phyloP scores from a whole-genome alignment of 2,888 invertebrate species.

The Epirrita christyi region DNA sequence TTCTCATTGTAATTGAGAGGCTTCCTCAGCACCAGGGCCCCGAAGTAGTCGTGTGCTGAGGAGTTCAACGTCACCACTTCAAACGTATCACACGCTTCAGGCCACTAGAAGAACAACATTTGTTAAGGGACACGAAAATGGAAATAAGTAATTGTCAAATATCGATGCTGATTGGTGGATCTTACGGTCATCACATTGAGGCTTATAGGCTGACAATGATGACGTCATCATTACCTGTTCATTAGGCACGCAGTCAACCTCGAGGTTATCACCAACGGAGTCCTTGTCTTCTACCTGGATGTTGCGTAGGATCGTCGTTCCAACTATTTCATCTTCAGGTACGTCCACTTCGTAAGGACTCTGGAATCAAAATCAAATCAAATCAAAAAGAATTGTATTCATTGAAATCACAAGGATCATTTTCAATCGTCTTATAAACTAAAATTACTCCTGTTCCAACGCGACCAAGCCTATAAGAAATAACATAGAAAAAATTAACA shows the following conservation, averaged over 20 bases:
- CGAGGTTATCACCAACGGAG: conserved; percentile 91
- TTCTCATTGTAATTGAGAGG: conserved; percentile 91
- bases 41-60: conserved; percentile 88
- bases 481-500: too few relatives aligned
- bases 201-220: too few relatives aligned
- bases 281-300: conserved; percentile 92
- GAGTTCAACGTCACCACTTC: conserved; percentile 86
- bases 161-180: too few relatives aligned
- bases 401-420: too few relatives aligned
- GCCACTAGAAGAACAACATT: conserved; percentile 84
- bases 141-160: too few relatives aligned
- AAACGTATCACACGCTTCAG: conserved; percentile 89
- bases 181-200: too few relatives aligned
- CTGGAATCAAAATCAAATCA: conserved; percentile 83
- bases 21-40: conserved; percentile 88
- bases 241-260: conserved; percentile 86
- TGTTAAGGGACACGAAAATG: too few relatives aligned
- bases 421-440: too few relatives aligned
- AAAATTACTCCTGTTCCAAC: too few relatives aligned
- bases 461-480: too few relatives aligned
- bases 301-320: conserved; percentile 88
- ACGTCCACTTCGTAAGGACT: conserved; percentile 92
- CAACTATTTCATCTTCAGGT: conserved; percentile 90
- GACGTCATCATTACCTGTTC: conserved; percentile 65
- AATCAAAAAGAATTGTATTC: too few relatives aligned